phyloP scores from a whole-genome alignment of 2,797 vertebrate genomes.

The Coilia nasus region DNA sequence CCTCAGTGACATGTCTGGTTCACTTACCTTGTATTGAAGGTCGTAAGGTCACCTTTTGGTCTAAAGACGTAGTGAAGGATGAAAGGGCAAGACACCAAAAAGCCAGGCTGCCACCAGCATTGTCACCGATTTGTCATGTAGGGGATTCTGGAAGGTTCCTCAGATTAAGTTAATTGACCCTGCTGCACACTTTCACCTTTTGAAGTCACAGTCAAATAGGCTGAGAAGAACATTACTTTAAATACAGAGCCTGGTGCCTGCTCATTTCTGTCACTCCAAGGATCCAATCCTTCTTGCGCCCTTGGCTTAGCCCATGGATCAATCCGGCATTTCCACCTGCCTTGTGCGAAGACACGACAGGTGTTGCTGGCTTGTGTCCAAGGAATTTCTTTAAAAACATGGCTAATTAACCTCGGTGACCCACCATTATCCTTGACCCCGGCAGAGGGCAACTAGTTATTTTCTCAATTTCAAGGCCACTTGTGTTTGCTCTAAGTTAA shows the following conservation, averaged over 20 bases:
- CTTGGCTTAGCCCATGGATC: too few species aligned
- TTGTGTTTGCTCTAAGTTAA: too few species aligned
- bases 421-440: not conserved
- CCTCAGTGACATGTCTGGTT: not conserved
- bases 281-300: too few species aligned
- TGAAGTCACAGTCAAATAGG: not conserved
- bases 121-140: not conserved
- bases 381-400: not conserved
- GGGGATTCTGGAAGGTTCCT: not conserved
- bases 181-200: not conserved
- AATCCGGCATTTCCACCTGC: not conserved
- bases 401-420: not conserved
- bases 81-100: not conserved
- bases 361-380: not conserved
- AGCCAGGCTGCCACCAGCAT: not conserved
- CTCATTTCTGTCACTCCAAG: not conserved
- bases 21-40: not conserved
- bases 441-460: too few species aligned
- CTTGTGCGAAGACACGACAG: not conserved
- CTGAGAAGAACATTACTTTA: not conserved
- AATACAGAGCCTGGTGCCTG: not conserved
- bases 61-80: not conserved
- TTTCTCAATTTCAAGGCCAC: too few species aligned
- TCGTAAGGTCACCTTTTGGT: not conserved
- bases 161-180: not conserved